Base-by-base conservation (phyloP, 53 echinoderm and acorn worm species). In the Patiria pectinifera region DNA sequence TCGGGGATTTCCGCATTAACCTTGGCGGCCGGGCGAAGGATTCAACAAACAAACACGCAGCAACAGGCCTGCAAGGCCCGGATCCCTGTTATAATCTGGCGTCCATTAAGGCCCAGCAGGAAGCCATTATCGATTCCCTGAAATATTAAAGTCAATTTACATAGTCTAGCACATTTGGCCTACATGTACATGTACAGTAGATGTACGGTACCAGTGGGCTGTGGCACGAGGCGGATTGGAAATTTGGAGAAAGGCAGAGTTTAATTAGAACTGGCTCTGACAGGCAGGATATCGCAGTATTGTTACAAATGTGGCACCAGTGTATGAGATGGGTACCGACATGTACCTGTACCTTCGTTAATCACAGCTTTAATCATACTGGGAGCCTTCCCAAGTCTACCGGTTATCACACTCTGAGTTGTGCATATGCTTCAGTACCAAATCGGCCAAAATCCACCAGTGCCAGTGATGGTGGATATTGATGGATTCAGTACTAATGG, bases 91-190 rank as follows among this genome's bases (percentile, higher is more conserved):
- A 70, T 46, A 87, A 21, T 7, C 15, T 43, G 19, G 0, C 44
- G 61, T 78, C 87, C 87, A 87, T 87, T 87, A 87, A 77, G 48
- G 49, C 53, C 6, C 53, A 47, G 8, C 53, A 87, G 75, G 77
- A 61, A 87, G 61, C 87, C 87, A 78, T 87, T 87, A 87, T 87
- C 78, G 76, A 87, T 60, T 47, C 76, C 14, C 76, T 18, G 87
- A 87, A 78, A 87, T 87, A 87, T 87, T 72, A 87, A 25, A 87
- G 87, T 87, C 87, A 87, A 87, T 87, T 87, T 87, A 78, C 45
- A 60, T 78, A 59, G 78, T 23, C 87, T 78, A 43, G 76, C 43
- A 24, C 7, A 24, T 35, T 76, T 24, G 76, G 23, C 11, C 76
- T n/a, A 16, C 15, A 14, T 66, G 63, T n/a, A 16, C 15, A 14